phyloP scores from a whole-genome alignment of 2,113 vertebrate species.

The Esox niger region DNA sequence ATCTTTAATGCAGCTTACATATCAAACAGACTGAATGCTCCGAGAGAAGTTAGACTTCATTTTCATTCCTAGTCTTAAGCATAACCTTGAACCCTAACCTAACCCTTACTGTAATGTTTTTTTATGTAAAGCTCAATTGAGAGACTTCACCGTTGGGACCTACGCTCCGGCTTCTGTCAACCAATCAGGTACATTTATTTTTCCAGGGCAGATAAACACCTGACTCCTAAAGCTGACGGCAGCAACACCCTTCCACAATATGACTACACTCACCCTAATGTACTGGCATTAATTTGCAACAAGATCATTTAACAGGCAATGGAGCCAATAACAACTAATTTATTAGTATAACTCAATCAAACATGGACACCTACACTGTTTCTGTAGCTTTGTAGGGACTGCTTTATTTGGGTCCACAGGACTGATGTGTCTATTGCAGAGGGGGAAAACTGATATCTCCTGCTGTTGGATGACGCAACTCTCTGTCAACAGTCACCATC shows the following conservation, averaged over 20 bases:
- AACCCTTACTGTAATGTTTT: too few relatives aligned
- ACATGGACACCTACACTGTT: slow-evolving; percentile 15
- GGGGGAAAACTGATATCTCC: neutral
- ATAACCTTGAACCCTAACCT: too few relatives aligned
- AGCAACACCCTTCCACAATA: neutral
- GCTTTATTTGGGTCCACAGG: neutral
- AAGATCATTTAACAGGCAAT: slow-evolving; percentile 45
- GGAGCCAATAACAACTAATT: slow-evolving; percentile 47
- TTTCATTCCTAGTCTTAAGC: too few relatives aligned
- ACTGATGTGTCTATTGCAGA: neutral
- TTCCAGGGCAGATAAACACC: too few relatives aligned
- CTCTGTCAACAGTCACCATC: neutral
- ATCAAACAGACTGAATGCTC: too few relatives aligned
- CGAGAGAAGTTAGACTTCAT: too few relatives aligned
- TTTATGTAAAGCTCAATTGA: too few relatives aligned
- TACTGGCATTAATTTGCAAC: slow-evolving; percentile 27
- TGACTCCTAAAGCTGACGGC: too few relatives aligned
- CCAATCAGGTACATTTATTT: too few relatives aligned
- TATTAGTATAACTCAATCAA: slow-evolving; percentile 37
- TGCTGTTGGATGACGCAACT: slow-evolving; percentile 7
- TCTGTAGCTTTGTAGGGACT: neutral
- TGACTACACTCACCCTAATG: slow-evolving; percentile 4
- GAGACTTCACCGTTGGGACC: too few relatives aligned
- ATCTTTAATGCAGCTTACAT: too few relatives aligned
- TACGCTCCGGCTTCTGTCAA: too few relatives aligned